A percentile compares a stretch with the other conserved stretches of the same genome.
These are phyloP conservation scores for Rallus crepitans DNA, from an alignment of 2,797 vertebrate species.

Conservation along the genomic window DNA sequence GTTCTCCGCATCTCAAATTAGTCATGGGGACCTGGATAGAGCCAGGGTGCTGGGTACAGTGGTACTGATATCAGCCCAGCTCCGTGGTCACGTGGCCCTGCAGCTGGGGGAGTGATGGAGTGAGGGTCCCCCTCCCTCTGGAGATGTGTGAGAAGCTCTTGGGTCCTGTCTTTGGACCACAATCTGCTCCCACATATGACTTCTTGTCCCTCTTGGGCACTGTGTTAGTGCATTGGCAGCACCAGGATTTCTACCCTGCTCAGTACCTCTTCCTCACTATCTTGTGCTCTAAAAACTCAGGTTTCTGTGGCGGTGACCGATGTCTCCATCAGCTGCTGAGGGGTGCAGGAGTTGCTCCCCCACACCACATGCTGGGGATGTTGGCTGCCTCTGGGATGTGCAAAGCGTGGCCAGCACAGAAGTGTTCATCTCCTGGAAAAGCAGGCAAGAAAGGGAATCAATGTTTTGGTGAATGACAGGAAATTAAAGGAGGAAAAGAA, in stretches of 20 bases:
- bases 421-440: not conserved
- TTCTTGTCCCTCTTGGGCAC: accelerated
- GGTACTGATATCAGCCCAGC: not conserved
- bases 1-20: conserved; percentile 61
- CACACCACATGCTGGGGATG: accelerated
- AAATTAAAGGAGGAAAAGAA: not conserved
- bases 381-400: not conserved
- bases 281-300: not conserved
- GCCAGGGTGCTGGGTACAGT: not conserved
- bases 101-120: not conserved
- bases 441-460: not conserved
- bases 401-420: not conserved
- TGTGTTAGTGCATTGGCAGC: not conserved
- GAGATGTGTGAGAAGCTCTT: not conserved
- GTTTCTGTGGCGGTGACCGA: not conserved
- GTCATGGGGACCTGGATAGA: not conserved
- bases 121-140: not conserved
- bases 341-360: not conserved
- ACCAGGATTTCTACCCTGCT: not conserved
- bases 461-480: not conserved
- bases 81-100: not conserved
- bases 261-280: not conserved
- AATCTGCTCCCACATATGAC: accelerated
- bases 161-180: not conserved
- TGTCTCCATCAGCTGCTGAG: not conserved